Percentiles rank a stretch among this genome's conserved stretches.
Evolutionary conservation across 2,888 invertebrate species (phyloP).

Genomic region (Diaperis boleti): DNA sequence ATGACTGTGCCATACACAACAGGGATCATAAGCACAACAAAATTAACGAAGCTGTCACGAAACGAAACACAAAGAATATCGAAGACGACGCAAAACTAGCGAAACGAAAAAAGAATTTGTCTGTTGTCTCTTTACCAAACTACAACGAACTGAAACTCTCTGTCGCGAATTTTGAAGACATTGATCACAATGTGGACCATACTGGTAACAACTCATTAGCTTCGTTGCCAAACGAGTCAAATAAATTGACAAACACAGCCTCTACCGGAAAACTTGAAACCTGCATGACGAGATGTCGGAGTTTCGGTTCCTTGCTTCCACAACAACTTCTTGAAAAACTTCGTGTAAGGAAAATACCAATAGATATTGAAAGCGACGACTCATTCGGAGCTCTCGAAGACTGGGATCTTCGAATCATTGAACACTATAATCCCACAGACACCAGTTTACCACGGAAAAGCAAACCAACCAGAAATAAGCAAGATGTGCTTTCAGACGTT

Average conservation of each 20-base stretch:
- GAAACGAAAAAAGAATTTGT: conserved; percentile 66
- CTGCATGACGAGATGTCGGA: conserved; percentile 66
- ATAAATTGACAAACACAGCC: conserved; percentile 54
- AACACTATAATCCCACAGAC: conserved; percentile 66
- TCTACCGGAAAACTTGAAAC: conserved; percentile 65
- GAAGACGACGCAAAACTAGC: conserved; percentile 49
- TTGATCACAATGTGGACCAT: conserved; percentile 50
- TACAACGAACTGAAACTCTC: conserved; percentile 67
- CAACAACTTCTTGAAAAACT: conserved; percentile 65
- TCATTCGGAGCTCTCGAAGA: conserved; percentile 68
- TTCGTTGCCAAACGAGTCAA: conserved; percentile 58
- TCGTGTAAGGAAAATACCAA: conserved; percentile 58
- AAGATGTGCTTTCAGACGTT: conserved; percentile 57
- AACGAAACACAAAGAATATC: conserved; percentile 39
- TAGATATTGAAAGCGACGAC: conserved; percentile 66
- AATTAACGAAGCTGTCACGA: conserved; percentile 27
- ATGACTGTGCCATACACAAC: conserved; percentile 57
- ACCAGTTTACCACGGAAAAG: conserved; percentile 63
- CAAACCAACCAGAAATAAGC: conserved; percentile 52
- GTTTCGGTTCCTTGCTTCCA: conserved; percentile 66
- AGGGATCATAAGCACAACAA: conserved; percentile 33
- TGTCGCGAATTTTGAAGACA: conserved; percentile 57
- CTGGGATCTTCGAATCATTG: conserved; percentile 67
- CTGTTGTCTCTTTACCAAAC: conserved; percentile 69
- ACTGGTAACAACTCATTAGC: conserved; percentile 54